These are phyloP conservation scores for Thaleichthys pacificus DNA, from an alignment of 2,797 vertebrate genomes.

Conservation along the genomic window DNA sequence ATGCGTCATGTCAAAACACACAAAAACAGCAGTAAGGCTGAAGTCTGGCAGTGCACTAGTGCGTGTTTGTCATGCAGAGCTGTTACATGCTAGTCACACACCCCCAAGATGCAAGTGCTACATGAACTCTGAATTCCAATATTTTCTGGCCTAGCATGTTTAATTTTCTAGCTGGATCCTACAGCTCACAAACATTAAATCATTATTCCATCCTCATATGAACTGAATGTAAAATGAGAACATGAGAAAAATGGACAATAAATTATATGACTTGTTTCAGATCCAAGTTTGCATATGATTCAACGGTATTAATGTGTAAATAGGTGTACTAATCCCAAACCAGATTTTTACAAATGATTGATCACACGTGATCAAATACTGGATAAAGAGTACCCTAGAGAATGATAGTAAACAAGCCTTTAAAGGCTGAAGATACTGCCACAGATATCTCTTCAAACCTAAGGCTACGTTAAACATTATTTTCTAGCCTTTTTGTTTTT, in stretches of 20 bases:
- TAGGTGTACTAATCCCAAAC: background rate
- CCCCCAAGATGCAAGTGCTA: conserved; percentile 28
- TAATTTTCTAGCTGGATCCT: conserved; percentile 1
- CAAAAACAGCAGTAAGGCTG: conserved; percentile 60
- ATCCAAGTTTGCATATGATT: background rate
- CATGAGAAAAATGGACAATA: too few species aligned
- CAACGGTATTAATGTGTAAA: too few species aligned
- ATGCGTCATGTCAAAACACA: conserved; percentile 83
- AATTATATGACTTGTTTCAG: background rate
- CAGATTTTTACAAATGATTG: conserved; percentile 52
- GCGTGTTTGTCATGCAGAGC: conserved; percentile 69
- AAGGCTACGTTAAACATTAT: background rate
- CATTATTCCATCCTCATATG: too few species aligned
- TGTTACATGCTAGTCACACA: conserved; percentile 61
- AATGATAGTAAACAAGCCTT: conserved; percentile 28
- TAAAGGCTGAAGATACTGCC: conserved; percentile 9
- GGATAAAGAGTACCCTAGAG: conserved; percentile 8
- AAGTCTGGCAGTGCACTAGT: conserved; percentile 42
- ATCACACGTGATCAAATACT: conserved; percentile 29
- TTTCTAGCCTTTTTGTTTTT: background rate
- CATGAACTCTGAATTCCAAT: conserved; percentile 35
- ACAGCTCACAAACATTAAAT: background rate
- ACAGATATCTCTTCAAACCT: conserved; percentile 41
- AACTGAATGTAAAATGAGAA: too few species aligned
- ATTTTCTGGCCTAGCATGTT: conserved; percentile 23